Conservation (phyloP, 2,888 invertebrate genomes). For the Amblyjoppa fuscipennis region DNA sequence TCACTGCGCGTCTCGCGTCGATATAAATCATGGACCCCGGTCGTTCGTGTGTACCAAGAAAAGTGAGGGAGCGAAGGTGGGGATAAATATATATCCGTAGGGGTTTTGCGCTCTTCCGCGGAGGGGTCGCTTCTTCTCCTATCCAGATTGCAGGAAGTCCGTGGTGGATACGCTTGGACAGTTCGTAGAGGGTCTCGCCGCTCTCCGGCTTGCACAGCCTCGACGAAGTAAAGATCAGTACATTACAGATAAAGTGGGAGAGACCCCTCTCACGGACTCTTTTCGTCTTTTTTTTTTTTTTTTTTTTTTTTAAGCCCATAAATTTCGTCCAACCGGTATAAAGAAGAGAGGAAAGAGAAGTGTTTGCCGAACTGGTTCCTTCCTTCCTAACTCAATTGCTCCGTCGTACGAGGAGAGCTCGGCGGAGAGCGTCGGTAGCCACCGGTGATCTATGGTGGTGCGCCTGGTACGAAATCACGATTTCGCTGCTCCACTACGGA, state of each 20-base stretch:
- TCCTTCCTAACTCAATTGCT: constrained; percentile 85
- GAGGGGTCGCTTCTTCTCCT: constrained; percentile 52
- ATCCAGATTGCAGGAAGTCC: constrained; percentile 67
- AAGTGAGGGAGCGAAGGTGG: constrained; percentile 50
- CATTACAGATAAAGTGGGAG: constrained; percentile 85
- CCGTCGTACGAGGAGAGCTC: constrained; percentile 63
- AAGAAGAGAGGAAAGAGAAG: constrained; percentile 76
- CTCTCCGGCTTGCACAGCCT: constrained; percentile 57
- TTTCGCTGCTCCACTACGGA: constrained; percentile 49
- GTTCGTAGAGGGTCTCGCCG: constrained; percentile 51
- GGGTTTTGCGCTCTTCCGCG: constrained; percentile 69
- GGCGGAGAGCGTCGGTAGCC: constrained; percentile 36
- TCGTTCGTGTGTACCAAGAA: constrained; percentile 70
- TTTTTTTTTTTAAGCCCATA: constrained; percentile 84
- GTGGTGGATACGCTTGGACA: constrained; percentile 62
- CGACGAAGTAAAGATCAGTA: constrained; percentile 84
- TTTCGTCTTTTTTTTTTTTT: constrained; percentile 76
- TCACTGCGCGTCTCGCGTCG: constrained; percentile 59
- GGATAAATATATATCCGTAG: constrained; percentile 73
- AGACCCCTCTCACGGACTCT: constrained; percentile 80
- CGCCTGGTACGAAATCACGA: constrained; percentile 74
- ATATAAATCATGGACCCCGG: constrained; percentile 82
- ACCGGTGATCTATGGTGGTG: constrained; percentile 82
- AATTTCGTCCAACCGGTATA: constrained; percentile 76
- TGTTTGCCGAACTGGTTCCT: constrained; percentile 85